Evolutionary conservation across 2,797 vertebrate species (phyloP).

Genomic region (Ataeniobius toweri): DNA sequence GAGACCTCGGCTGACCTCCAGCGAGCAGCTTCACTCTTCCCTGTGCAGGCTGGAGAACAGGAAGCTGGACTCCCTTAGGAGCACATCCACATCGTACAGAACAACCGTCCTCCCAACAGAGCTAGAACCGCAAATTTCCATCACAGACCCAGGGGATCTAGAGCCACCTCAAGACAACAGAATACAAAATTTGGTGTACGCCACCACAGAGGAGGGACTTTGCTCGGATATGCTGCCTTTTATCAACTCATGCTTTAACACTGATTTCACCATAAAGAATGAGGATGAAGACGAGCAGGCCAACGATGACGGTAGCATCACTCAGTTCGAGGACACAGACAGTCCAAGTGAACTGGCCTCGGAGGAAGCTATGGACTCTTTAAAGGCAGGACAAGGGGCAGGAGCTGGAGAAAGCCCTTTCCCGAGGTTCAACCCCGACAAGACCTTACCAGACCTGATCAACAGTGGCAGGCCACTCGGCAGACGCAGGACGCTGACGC

Average conservation of each 20-base stretch:
- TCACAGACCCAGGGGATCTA: slow-evolving; percentile 7
- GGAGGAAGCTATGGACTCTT: neutral
- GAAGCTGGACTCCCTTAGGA: slow-evolving; percentile 6
- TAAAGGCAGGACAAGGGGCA: neutral
- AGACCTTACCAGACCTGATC: slow-evolving; percentile 77
- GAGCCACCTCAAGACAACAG: slow-evolving; percentile 4
- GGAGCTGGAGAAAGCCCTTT: slow-evolving; percentile 13
- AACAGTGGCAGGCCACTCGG: slow-evolving; percentile 68
- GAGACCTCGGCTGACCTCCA: slow-evolving; percentile 49
- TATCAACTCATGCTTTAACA: slow-evolving; percentile 4
- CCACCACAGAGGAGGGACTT: neutral
- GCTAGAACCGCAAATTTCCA: slow-evolving; percentile 1
- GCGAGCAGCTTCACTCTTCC: slow-evolving; percentile 51
- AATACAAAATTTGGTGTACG: slow-evolving; percentile 15
- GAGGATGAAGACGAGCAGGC: slow-evolving; percentile 14
- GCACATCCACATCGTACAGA: neutral
- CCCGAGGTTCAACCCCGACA: slow-evolving; percentile 44
- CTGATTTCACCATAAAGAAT: slow-evolving; percentile 26
- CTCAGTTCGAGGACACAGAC: slow-evolving; percentile 54
- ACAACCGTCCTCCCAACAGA: slow-evolving; percentile 15
- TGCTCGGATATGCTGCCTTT: neutral
- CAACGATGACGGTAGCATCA: slow-evolving; percentile 27
- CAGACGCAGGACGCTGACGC: slow-evolving; percentile 76
- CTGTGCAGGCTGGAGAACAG: slow-evolving; percentile 54
- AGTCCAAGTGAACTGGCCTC: slow-evolving; percentile 28